Evolutionary conservation across 2,113 vertebrate genomes (phyloP), one percentile per base, ranked within the genome.

Genomic region (Chionis minor): DNA sequence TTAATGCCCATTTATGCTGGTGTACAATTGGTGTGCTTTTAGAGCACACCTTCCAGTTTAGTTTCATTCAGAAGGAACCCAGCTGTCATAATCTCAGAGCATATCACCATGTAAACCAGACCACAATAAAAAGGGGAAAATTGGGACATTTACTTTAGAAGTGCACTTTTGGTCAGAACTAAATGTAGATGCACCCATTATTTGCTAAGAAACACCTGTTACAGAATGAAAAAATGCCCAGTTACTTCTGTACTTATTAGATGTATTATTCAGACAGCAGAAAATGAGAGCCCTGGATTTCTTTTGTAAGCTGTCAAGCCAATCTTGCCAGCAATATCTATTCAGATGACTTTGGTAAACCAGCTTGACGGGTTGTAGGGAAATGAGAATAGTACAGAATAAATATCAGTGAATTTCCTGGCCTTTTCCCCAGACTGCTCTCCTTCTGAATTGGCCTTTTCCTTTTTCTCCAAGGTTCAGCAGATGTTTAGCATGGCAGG

Each of bases 401-500:
- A 90, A 81, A 67, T 82, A 92, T 44, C 59, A 63, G 26, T 63
- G 38, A 63, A 90, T 78, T 90, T 88, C 80, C 90, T 96, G 82
- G 67, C 67, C 63, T 80, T 74, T 26, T 88, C 45, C 49, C 63
- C 69, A 93, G 85, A 56, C 5, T 49, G 6, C 13, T 83, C 23
- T 83, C 5, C 47, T 93, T 73, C 45, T 66, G 24, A 93, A 66
- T 1, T 81, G 54, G 21, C 32, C 54, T 81, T 82, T 69, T 54
- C 7, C 1, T 42, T 82, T 91, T 77, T 82, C 65, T 83, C 38
- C 38, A 58, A 70, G 47, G 14, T 71, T 86, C 62, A 69, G 51
- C 82, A 95, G 81, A 94, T 83, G 71, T 81, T 93, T 66, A 83
- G 38, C 79, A 74, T 38, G 83, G 72, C 45, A 95, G 80, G 72